Conservation (phyloP, 2,797 vertebrate species). For the Erethizon dorsatum region DNA sequence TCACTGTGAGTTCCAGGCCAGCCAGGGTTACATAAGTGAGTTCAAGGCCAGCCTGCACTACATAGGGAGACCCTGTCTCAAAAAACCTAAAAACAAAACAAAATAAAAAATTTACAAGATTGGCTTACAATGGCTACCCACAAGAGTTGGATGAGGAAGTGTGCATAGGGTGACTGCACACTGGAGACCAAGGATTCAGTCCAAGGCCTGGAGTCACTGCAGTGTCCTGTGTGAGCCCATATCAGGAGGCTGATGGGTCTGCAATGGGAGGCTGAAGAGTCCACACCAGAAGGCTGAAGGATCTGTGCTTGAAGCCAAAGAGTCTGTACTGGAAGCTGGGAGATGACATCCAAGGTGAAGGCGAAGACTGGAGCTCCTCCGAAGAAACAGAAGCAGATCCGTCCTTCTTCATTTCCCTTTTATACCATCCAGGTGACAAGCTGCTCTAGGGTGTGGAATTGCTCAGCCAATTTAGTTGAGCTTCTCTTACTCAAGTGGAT, state of each 20-base stretch:
- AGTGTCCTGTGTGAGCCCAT: background rate
- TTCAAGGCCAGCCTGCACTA: too few relatives aligned
- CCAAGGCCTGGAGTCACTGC: background rate
- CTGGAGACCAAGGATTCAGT: background rate
- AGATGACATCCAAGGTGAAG: background rate
- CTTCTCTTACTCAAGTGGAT: background rate
- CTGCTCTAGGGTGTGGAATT: background rate
- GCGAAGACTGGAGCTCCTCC: background rate
- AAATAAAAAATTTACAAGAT: too few relatives aligned
- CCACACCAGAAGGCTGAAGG: background rate
- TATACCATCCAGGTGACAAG: background rate
- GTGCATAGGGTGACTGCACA: background rate
- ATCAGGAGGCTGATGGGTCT: background rate
- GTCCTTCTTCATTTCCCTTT: background rate
- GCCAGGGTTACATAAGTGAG: too few relatives aligned
- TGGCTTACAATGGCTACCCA: background rate
- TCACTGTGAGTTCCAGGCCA: too few relatives aligned
- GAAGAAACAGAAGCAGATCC: background rate
- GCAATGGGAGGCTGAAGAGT: too few relatives aligned
- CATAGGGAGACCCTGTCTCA: too few relatives aligned
- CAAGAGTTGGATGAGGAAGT: background rate
- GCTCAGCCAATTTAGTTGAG: background rate
- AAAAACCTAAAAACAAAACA: too few relatives aligned
- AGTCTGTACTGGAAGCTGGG: too few relatives aligned
- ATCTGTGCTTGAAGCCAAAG: too few relatives aligned